Conservation (phyloP, 2,888 invertebrate species). For the Conops quadrifasciatus region DNA sequence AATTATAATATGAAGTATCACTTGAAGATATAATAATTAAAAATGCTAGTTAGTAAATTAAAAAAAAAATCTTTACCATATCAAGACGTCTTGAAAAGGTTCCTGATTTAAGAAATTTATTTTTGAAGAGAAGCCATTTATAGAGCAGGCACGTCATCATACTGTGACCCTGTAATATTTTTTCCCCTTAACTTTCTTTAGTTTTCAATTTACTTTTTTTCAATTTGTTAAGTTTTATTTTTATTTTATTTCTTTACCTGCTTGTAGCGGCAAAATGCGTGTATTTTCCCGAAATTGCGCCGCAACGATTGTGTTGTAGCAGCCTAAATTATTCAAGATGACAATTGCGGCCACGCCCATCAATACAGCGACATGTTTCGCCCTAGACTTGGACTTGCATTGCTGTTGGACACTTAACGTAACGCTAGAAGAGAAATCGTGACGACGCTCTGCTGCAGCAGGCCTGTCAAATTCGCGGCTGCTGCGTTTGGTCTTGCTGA, state of each 20-base stretch:
- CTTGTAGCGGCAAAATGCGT: slow-evolving; percentile 56
- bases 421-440: slow-evolving; percentile 3
- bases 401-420: background rate
- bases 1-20: too few relatives aligned
- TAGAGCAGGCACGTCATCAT: too few relatives aligned
- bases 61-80: too few relatives aligned
- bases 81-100: too few relatives aligned
- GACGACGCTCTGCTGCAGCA: slow-evolving; percentile 17
- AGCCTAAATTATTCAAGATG: slow-evolving; percentile 57
- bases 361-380: slow-evolving; percentile 52
- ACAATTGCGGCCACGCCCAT: slow-evolving; percentile 54
- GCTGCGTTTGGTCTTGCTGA: slow-evolving; percentile 26
- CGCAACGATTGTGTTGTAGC: slow-evolving; percentile 51
- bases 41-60: too few relatives aligned
- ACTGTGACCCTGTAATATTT: too few relatives aligned
- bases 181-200: too few relatives aligned
- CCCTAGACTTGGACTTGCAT: slow-evolving; percentile 27
- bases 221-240: background rate
- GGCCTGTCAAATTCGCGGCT: slow-evolving; percentile 23
- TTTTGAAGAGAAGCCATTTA: background rate
- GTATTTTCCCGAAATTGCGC: slow-evolving; percentile 50
- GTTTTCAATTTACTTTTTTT: too few relatives aligned
- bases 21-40: too few relatives aligned
- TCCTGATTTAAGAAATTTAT: background rate
- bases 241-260: slow-evolving; percentile 49